Evolutionary conservation across 2,797 vertebrate genomes (phyloP), one percentile per base, ranked within the genome.

Genomic region (Pygocentrus nattereri): DNA sequence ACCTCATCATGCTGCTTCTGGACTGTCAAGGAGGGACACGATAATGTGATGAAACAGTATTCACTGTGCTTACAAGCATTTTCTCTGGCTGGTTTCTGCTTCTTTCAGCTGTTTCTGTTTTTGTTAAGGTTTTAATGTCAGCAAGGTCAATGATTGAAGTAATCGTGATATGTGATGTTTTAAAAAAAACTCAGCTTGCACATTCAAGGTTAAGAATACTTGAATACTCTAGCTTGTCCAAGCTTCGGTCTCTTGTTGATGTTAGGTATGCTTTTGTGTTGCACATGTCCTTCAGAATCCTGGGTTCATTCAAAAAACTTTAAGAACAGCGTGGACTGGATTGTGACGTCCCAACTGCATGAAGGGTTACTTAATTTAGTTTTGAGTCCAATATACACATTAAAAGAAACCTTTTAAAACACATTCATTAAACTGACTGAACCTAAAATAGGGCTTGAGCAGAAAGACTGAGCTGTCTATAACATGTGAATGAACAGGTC

Each of bases 1-100:
- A 19, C 77, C 15, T 90, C 89, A 86, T 64, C 75, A 70, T 76
- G 87, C 27, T 88, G 87, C 85, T 87, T 87, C 82, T 76, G 67
- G 75, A 82, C 83, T 78, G 84, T 88, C 79, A 65, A 81, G 85
- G 80, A 77, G 16, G 75, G 71, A 71, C 84, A 82, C 71, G 47
- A 83, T 79, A 79, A 41, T 76, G 69, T 72, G 72, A 85, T 83
- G 79, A 88, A 81, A 83, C 83, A 85, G 84, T 81, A 69, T 79
- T 75, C 50, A 81, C 78, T 74, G 79, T 81, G 82, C 88, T 87
- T 83, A 78, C 85, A 68, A 82, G 79, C 82, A 31, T 81, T 69
- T 30, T 82, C 84, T 74, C 74, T 74, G 74, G 82, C 61, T 68
- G 58, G 77, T 73, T 81, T 44, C 19, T n/a, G 34, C 58, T 62